A percentile compares a stretch with the other conserved stretches of the same genome.
Evolutionary conservation across 2,113 vertebrate species (phyloP).

Genomic region (rabbit (Oryctolagus cuniculus)): mOryCun1.1 NC_091435.1:157394001-157394500

Average conservation of each 20-base stretch:
- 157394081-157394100: too few species aligned
- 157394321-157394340: not conserved
- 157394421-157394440: not conserved
- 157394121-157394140: too few species aligned
- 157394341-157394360: slow-evolving; percentile 35
- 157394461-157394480: not conserved
- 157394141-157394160: too few species aligned
- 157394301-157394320: not conserved
- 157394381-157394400: not conserved
- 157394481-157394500: not conserved
- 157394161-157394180: not conserved
- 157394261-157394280: not conserved
- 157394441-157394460: not conserved
- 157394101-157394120: too few species aligned
- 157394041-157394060: too few species aligned
- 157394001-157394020: too few species aligned
- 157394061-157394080: too few species aligned
- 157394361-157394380: not conserved
- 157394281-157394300: not conserved
- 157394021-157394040: too few species aligned
- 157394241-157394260: not conserved
- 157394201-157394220: not conserved
- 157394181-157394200: not conserved
- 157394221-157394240: too few species aligned
- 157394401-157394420: not conserved